Evolutionary conservation across 2,113 vertebrate genomes (phyloP).

Genomic region (Colius striatus): DNA sequence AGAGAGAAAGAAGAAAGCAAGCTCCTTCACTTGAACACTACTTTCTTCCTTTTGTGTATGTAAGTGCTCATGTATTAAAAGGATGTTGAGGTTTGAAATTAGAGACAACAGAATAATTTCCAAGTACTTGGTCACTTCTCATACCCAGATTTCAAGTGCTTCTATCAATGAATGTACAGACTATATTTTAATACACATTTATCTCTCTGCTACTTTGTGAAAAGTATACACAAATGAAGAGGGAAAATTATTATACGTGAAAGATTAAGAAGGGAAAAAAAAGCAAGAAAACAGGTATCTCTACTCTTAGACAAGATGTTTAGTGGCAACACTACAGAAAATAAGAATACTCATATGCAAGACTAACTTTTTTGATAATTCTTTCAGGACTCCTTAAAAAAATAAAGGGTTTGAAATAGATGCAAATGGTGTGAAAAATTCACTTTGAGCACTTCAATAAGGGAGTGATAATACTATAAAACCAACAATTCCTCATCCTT

Average conservation of each 20-base stretch:
- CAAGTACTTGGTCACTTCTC: neutral
- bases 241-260: neutral
- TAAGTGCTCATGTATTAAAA: neutral
- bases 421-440: neutral
- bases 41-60: neutral
- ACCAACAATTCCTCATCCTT: neutral
- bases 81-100: neutral
- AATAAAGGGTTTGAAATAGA: neutral
- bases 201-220: neutral
- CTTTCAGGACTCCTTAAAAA: neutral
- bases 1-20: neutral
- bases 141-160: neutral
- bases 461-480: neutral
- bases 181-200: neutral
- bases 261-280: neutral
- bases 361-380: neutral
- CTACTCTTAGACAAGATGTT: neutral
- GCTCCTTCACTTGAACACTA: neutral
- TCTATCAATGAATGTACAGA: neutral
- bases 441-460: neutral
- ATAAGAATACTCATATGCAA: neutral
- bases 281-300: neutral
- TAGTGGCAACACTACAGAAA: neutral
- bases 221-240: neutral
- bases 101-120: neutral